Conservation (phyloP, 1,140 invertebrate species). For the Drosophila ercepeae region DNA sequence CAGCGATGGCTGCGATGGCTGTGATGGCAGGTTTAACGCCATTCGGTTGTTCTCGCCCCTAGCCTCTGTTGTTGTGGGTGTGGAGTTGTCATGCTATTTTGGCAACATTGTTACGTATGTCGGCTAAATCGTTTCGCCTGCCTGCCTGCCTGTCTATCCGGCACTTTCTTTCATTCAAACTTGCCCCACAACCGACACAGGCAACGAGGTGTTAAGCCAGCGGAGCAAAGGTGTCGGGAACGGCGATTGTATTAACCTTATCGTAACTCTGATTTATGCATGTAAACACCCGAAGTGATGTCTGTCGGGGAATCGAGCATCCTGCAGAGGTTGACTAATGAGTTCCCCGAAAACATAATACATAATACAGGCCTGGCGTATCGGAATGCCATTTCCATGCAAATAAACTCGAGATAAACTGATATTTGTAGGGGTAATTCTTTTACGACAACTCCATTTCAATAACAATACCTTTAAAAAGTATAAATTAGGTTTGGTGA, state of each 20-base stretch:
- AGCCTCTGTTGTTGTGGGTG: conserved; percentile 30
- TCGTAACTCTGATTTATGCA: conserved; percentile 69
- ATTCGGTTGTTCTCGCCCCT: conserved; percentile 26
- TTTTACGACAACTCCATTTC: background rate
- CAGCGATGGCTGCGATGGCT: conserved; percentile 26
- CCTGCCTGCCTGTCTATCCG: conserved; percentile 26
- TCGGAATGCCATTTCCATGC: background rate
- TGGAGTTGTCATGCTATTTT: conserved; percentile 70
- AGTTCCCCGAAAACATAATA: conserved; percentile 11
- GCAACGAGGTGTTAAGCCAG: conserved; percentile 65
- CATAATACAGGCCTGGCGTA: background rate
- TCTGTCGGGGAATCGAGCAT: conserved; percentile 31
- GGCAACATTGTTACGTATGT: conserved; percentile 74
- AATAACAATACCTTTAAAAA: too few relatives aligned
- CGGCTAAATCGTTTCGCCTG: conserved; percentile 53
- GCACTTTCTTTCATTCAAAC: conserved; percentile 42
- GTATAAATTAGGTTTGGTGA: background rate
- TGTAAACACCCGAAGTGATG: conserved; percentile 45
- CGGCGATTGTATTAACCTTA: conserved; percentile 71
- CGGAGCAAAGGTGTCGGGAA: conserved; percentile 18
- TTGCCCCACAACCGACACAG: conserved; percentile 16
- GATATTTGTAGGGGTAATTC: conserved; percentile 2
- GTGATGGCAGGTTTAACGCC: conserved; percentile 55
- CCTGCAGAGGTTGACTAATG: conserved; percentile 36
- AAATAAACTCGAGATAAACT: conserved; percentile 7